Evolutionary conservation across 2,113 vertebrate genomes (phyloP), one percentile per base, ranked within the genome.

Genomic region (Heptranchias perlo): DNA sequence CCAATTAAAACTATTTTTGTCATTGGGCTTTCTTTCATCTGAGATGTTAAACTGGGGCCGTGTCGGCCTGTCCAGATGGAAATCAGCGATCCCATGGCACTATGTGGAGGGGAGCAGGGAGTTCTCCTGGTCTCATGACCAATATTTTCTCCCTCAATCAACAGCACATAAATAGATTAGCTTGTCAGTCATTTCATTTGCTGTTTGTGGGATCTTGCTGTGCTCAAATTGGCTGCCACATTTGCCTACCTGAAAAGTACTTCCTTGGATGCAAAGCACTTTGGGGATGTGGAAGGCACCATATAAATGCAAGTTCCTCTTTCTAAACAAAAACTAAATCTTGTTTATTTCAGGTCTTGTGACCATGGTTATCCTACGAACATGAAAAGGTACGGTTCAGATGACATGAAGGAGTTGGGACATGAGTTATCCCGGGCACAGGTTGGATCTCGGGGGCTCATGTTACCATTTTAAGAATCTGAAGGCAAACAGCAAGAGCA

Each of bases 331-430:
- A 95, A 73, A 73, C 28, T 44, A 67, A 47, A 95, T 67, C 67
- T 18, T 39, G 14, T 97, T 31, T 96, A 87, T 97, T 98, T 96
- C 96, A 99, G 99, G 99, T 98, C 99, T 99, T 98, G 99, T 99
- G 97, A 99, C 99, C 96, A 99, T 99, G 99, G 99, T 99, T 97
- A 98, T 99, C 97, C 98, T 99, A 0, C 98, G 98, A 96, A 98
- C 98, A 97, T 98, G 97, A 98, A 96, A 96, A 76, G 96, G 44
- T 49, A 23, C 44, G 47, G 84, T 47, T 25, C 44, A 23, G 44
- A 25, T 69, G 65, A 52, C 95, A 65, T 96, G 86, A 96, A 69
- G 95, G 96, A 97, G 23, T n/a, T n/a, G n/a, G n/a, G n/a, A n/a
- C n/a, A n/a, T 23, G 31, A 7, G 94, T 65, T 11, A 14, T 95